A percentile compares a stretch with the other conserved stretches of the same genome.
These are phyloP conservation scores for Hyles lineata DNA, from an alignment of 2,888 invertebrate genomes.

Conservation along the genomic window DNA sequence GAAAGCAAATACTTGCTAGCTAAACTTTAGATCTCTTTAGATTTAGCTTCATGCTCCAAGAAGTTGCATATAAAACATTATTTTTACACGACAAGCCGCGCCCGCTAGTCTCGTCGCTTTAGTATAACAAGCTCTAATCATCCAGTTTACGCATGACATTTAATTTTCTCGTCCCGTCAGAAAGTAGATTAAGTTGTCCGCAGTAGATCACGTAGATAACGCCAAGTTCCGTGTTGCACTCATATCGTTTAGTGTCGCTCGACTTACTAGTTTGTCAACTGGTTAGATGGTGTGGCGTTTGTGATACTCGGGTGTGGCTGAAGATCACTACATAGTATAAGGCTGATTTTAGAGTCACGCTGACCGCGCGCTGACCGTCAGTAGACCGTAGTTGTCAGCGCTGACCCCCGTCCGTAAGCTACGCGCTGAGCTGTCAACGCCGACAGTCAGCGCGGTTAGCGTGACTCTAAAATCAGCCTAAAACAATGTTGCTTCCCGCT, in stretches of 20 bases:
- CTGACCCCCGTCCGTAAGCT: no score
- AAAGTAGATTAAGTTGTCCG: constrained; percentile 3
- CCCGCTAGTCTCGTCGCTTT: neutral
- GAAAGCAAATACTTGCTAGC: no score
- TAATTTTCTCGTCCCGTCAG: neutral
- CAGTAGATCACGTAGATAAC: neutral
- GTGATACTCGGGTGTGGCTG: neutral
- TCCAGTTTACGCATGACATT: constrained; percentile 2
- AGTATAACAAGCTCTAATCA: neutral
- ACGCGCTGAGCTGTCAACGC: no score
- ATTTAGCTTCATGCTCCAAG: neutral
- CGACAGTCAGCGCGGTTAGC: no score
- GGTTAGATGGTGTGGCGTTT: neutral
- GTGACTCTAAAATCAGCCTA: no score
- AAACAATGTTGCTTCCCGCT: no score
- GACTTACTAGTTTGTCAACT: neutral
- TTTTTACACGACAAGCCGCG: neutral
- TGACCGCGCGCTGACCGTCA: no score
- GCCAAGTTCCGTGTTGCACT: neutral
- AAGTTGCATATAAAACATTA: neutral
- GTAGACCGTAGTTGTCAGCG: no score
- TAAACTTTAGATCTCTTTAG: no score
- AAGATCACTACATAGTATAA: no score
- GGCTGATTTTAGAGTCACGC: no score
- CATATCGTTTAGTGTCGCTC: neutral